These are phyloP conservation scores for Ellobium chinense DNA, from an alignment of 2,888 invertebrate species.

Conservation along the genomic window DNA sequence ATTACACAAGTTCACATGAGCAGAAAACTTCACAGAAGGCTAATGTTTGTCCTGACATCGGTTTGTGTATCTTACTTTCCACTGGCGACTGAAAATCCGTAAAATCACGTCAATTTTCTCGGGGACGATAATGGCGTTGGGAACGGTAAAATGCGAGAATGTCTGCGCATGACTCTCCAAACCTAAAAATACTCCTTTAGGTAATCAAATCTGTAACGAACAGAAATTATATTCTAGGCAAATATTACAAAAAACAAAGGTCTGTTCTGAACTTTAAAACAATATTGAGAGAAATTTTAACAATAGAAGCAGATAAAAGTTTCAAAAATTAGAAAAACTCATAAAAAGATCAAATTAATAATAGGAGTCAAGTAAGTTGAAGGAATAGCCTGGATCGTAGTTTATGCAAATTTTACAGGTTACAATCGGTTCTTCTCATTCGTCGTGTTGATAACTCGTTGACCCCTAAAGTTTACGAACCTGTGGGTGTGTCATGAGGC, in stretches of 20 bases:
- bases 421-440: background rate
- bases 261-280: no score
- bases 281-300: no score
- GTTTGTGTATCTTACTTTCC: conserved; percentile 52
- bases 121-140: conserved; percentile 76
- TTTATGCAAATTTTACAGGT: background rate
- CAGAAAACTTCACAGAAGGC: conserved; percentile 27
- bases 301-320: no score
- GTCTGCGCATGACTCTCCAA: conserved; percentile 67
- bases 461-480: background rate
- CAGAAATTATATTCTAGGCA: no score
- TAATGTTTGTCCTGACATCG: conserved; percentile 34
- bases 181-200: no score
- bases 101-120: conserved; percentile 76
- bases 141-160: conserved; percentile 76
- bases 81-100: conserved; percentile 49
- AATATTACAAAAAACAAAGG: no score
- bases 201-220: no score
- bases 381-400: background rate
- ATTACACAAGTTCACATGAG: conserved; percentile 30
- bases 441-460: no score
- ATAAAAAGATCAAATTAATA: no score
- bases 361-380: background rate
- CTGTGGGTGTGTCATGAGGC: background rate
- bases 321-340: no score